phyloP scores from a whole-genome alignment of 2,888 invertebrate genomes.

The Podabrus alpinus region DNA sequence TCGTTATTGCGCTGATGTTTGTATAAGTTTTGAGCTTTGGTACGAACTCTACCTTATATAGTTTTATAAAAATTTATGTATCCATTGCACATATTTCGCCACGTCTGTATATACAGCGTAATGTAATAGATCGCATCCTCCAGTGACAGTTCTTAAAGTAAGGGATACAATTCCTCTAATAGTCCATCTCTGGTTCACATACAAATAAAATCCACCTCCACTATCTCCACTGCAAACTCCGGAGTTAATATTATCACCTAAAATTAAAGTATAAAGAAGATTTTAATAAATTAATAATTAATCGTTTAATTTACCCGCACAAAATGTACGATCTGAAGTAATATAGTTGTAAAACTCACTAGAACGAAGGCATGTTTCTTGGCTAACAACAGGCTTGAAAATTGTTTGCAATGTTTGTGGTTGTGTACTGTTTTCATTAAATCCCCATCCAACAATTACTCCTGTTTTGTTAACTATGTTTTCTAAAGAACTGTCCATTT shows the following conservation, averaged over 20 bases:
- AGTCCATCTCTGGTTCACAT: conserved; percentile 54
- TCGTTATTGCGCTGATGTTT: too few species aligned
- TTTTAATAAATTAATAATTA: not conserved
- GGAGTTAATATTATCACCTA: conserved; percentile 45
- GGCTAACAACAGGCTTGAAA: conserved; percentile 62
- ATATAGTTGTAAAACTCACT: conserved; percentile 46
- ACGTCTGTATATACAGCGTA: conserved; percentile 51
- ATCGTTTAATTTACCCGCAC: conserved; percentile 48
- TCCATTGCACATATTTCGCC: conserved; percentile 44
- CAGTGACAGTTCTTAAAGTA: conserved; percentile 47
- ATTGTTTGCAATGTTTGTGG: conserved; percentile 58
- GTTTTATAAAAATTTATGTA: too few species aligned
- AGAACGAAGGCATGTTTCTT: conserved; percentile 60
- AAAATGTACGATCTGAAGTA: conserved; percentile 55
- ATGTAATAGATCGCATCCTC: conserved; percentile 48
- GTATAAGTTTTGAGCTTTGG: too few species aligned
- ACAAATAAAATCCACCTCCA: conserved; percentile 59
- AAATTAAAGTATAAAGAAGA: conserved; percentile 18
- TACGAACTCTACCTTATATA: too few species aligned
- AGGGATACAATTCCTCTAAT: conserved; percentile 59
- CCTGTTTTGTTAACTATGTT: conserved; percentile 46
- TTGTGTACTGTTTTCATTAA: conserved; percentile 54
- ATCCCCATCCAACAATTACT: conserved; percentile 64
- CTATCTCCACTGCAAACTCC: conserved; percentile 59
- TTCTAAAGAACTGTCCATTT: conserved; percentile 53